Evolutionary conservation across 2,113 vertebrate genomes (phyloP).

Genomic region (Stigmatopora nigra): DNA sequence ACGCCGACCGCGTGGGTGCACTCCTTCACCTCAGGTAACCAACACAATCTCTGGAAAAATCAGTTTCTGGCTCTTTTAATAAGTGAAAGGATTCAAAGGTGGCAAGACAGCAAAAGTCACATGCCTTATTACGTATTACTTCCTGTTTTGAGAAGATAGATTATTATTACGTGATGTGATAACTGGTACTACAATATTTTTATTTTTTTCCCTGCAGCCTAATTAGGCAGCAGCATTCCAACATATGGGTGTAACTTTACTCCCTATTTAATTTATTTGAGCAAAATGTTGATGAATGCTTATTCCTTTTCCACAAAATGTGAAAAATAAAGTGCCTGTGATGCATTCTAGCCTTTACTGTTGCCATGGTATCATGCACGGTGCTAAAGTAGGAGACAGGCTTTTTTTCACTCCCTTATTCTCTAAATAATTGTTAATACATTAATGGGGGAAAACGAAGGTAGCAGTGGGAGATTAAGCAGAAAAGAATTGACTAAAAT

Average conservation of each 20-base stretch:
- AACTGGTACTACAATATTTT: not conserved
- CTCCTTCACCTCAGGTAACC: constrained; percentile 43
- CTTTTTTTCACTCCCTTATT: not conserved
- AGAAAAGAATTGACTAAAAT: not conserved
- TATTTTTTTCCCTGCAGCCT: not conserved
- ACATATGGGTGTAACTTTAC: not conserved
- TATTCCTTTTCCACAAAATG: not conserved
- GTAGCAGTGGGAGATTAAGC: not conserved
- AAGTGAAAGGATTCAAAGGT: not conserved
- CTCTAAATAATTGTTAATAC: not conserved
- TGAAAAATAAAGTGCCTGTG: not conserved
- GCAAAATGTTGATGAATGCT: not conserved
- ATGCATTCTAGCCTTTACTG: not conserved
- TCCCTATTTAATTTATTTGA: not conserved
- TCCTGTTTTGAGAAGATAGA: no score
- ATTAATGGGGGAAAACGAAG: not conserved
- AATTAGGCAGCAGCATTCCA: not conserved
- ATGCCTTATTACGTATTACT: not conserved
- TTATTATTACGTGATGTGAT: no score
- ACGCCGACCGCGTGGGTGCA: constrained; percentile 39
- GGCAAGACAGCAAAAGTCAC: not conserved
- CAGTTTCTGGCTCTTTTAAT: not conserved
- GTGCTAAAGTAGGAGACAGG: not conserved
- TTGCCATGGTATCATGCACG: constrained; percentile 1
- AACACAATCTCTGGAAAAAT: constrained; percentile 14